These are phyloP conservation scores for Hofmannophila pseudospretella DNA, from an alignment of 2,888 invertebrate genomes.

Conservation along the genomic window DNA sequence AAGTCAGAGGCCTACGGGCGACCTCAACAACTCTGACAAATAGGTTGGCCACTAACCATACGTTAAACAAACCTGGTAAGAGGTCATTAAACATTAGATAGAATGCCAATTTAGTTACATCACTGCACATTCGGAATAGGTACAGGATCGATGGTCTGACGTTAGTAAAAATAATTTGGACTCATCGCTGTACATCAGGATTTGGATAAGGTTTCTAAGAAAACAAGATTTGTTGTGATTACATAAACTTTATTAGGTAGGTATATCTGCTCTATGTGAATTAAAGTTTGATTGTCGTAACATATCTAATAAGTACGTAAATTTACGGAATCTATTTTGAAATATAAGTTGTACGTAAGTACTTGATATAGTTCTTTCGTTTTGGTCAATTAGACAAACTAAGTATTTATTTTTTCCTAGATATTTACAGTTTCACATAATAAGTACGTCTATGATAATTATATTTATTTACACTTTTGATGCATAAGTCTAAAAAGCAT, in stretches of 20 bases:
- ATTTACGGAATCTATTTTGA: conserved; percentile 22
- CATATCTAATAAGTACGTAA: conserved; percentile 25
- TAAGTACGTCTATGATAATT: conserved; percentile 14
- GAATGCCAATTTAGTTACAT: too few species aligned
- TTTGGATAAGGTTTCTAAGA: too few species aligned
- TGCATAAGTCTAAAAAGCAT: conserved; percentile 6
- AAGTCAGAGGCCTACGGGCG: too few species aligned
- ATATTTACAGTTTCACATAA: conserved; percentile 11
- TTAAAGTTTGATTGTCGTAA: conserved; percentile 24
- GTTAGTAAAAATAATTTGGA: too few species aligned
- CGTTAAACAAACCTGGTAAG: too few species aligned
- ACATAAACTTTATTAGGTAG: conserved; percentile 22
- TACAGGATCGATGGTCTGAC: too few species aligned
- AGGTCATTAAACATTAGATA: too few species aligned
- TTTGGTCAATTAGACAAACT: conserved; percentile 18
- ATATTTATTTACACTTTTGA: conserved; percentile 8
- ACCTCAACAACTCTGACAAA: too few species aligned
- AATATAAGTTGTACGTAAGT: conserved; percentile 8
- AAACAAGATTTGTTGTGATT: conserved; percentile 8
- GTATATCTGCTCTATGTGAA: conserved; percentile 26
- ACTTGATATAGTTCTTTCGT: conserved; percentile 21
- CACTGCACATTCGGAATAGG: too few species aligned
- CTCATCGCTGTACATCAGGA: too few species aligned
- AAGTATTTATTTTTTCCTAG: neutral
- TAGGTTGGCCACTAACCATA: too few species aligned